Evolutionary conservation across 2,113 vertebrate genomes (phyloP), one percentile per base, ranked within the genome.

Genomic region (Vidua chalybeata): DNA sequence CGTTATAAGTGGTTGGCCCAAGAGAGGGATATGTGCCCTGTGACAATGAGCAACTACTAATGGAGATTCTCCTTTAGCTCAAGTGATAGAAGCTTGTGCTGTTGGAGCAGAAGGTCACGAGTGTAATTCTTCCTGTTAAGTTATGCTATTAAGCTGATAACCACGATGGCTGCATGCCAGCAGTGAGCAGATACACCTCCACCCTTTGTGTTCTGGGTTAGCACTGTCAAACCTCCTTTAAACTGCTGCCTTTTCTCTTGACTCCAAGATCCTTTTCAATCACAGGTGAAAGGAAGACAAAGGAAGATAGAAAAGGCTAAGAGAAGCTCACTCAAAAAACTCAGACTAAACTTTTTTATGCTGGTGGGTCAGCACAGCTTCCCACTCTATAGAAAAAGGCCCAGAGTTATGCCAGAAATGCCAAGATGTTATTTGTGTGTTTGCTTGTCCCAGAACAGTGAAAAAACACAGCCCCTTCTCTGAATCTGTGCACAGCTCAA

Each of bases 61-160:
- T 94, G 92, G 93, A 96, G 90, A 94, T 90, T 90, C 95, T 96
- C 87, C 91, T 96, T 90, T 75, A 95, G 90, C 93, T 91, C 71
- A 88, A 95, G 93, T 74, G 95, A 87, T 92, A 94, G 96, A 94
- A 93, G 95, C 82, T 90, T 45, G 92, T 94, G 85, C 92, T 86
- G 64, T 18, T 90, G 87, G 72, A 96, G 90, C 92, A 96, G 84
- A 63, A 93, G 95, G 94, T 96, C 95, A 93, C 0, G 64, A 96
- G 85, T 59, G 68, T 87, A 95, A 96, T 93, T 97, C 93, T 89
- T 95, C 46, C 93, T 69, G 93, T 83, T 91, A 91, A 96, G 73
- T 96, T 96, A 86, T 72, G 93, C 95, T 96, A 88, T 97, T 96
- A 95, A 92, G 92, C 88, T 93, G 94, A 96, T 96, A 96, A 97